Evolutionary conservation across 2,888 invertebrate species (phyloP).

Genomic region (Penaeus monodon): DNA sequence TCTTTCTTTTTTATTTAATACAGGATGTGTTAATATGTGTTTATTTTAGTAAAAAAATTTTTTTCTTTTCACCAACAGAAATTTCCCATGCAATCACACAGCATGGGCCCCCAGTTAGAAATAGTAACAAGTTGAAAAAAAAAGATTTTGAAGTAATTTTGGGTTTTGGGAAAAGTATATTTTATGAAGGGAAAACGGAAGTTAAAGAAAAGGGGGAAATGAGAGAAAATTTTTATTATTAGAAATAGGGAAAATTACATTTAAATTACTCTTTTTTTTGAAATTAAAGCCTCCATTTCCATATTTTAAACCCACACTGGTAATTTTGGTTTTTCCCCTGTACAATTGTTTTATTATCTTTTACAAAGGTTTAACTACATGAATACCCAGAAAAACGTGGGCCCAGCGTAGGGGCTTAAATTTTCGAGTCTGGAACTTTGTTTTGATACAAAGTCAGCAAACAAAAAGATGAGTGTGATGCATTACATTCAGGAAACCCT

Average conservation of each 20-base stretch:
- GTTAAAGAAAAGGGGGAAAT: too few species aligned
- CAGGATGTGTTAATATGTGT: not conserved
- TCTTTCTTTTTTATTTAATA: too few species aligned
- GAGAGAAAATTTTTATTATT: too few species aligned
- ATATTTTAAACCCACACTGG: too few species aligned
- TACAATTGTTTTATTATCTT: not conserved
- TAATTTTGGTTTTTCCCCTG: too few species aligned
- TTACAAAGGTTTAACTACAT: slow-evolving; percentile 83
- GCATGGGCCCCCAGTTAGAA: slow-evolving; percentile 93
- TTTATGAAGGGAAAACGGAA: not conserved
- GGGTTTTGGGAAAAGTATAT: slow-evolving; percentile 83
- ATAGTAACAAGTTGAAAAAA: slow-evolving; percentile 86
- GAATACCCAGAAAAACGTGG: slow-evolving; percentile 96
- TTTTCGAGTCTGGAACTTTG: slow-evolving; percentile 94
- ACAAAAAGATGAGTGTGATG: slow-evolving; percentile 90
- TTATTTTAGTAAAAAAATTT: not conserved
- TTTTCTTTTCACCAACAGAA: slow-evolving; percentile 74
- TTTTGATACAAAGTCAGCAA: slow-evolving; percentile 96
- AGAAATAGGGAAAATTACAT: too few species aligned
- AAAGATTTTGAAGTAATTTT: slow-evolving; percentile 96
- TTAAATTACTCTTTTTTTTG: too few species aligned
- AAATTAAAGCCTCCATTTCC: too few species aligned
- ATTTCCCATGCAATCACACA: slow-evolving; percentile 92
- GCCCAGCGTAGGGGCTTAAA: slow-evolving; percentile 98
- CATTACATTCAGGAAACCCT: slow-evolving; percentile 96